Conservation (phyloP, 1,140 invertebrate genomes). For the Neodiprion fabricii region DNA sequence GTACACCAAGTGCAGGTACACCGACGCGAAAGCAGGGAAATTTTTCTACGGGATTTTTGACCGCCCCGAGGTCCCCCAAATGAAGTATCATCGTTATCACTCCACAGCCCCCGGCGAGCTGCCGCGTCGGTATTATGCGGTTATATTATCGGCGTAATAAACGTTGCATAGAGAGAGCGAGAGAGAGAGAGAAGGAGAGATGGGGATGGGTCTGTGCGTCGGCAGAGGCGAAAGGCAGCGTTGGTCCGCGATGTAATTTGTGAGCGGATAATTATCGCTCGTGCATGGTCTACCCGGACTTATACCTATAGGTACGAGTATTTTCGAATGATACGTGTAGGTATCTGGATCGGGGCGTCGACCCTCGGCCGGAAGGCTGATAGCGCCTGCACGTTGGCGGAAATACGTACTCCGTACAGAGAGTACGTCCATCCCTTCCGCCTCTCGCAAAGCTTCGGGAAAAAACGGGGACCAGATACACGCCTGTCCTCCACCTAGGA, state of each 20-base stretch:
- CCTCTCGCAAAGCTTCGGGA: neutral
- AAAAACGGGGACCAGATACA: neutral
- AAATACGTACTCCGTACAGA: too few species aligned
- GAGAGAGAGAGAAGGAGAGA: neutral
- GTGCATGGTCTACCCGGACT: too few species aligned
- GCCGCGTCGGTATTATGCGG: neutral
- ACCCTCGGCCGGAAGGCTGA: neutral
- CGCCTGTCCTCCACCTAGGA: neutral
- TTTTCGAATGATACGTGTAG: too few species aligned
- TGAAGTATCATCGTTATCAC: neutral
- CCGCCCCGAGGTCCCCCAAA: neutral
- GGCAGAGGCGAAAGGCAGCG: neutral
- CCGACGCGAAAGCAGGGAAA: too few species aligned
- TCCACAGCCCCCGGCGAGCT: neutral
- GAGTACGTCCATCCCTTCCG: too few species aligned
- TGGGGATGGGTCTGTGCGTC: too few species aligned
- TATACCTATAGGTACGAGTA: neutral
- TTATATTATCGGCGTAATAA: neutral
- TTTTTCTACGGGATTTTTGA: too few species aligned
- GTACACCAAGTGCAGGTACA: too few species aligned
- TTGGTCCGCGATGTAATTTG: neutral
- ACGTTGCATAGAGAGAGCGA: neutral
- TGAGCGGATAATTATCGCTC: neutral
- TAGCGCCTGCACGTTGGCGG: neutral
- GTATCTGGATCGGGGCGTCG: neutral